A percentile compares a stretch with the other conserved stretches of the same genome.
Evolutionary conservation across 2,888 invertebrate species (phyloP).

Genomic region (Drosophila subquinaria): DNA sequence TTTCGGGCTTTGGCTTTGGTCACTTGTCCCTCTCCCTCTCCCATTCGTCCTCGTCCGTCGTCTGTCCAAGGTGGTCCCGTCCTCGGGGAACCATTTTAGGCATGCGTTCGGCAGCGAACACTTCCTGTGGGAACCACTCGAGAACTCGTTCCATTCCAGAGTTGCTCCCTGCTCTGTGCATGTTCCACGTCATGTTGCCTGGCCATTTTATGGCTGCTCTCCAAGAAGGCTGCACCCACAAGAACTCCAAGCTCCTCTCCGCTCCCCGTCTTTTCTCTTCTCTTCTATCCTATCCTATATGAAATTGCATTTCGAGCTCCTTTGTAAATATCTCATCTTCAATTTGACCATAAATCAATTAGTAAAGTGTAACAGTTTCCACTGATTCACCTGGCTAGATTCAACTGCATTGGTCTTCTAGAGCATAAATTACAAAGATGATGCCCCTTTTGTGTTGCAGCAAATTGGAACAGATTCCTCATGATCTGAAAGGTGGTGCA

Average conservation of each 20-base stretch:
- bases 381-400: conserved; percentile 11
- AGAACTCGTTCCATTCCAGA: conserved; percentile 59
- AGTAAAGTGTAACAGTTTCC: conserved; percentile 66
- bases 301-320: conserved; percentile 39
- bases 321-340: conserved; percentile 49
- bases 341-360: conserved; percentile 70
- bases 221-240: conserved; percentile 58
- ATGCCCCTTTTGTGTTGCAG: conserved; percentile 67
- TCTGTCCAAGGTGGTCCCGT: conserved; percentile 64
- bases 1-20: conserved; percentile 49
- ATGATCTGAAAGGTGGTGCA: conserved; percentile 34
- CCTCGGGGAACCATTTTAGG: conserved; percentile 76
- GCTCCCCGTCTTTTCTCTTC: too few relatives aligned
- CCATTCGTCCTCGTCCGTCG: conserved; percentile 28
- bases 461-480: conserved; percentile 58
- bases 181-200: conserved; percentile 56
- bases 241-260: conserved; percentile 8
- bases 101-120: conserved; percentile 75
- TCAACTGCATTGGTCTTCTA: not conserved
- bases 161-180: conserved; percentile 9
- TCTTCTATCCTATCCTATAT: too few relatives aligned
- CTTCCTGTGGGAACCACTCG: conserved; percentile 77
- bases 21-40: conserved; percentile 1
- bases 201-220: conserved; percentile 48
- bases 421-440: conserved; percentile 60